Conservation (phyloP, 2,797 vertebrate species). For the Nannoperca obscura region DNA sequence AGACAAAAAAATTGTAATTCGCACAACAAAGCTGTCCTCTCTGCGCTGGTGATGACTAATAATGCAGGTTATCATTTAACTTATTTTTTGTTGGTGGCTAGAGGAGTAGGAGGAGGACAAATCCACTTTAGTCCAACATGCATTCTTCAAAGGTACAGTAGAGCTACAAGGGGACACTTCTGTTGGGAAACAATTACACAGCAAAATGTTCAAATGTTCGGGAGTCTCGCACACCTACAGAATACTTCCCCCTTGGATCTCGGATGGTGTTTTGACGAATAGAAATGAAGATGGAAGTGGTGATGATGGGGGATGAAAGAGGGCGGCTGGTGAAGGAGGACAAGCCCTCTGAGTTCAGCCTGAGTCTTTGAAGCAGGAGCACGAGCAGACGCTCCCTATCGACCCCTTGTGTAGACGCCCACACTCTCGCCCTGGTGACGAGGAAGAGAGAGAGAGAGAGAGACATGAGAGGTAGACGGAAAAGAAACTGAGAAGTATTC, state of each 20-base stretch:
- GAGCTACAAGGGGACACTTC: slow-evolving; percentile 18
- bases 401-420: slow-evolving; percentile 31
- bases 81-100: not conserved
- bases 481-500: not conserved
- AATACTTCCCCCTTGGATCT: not conserved
- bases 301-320: slow-evolving; percentile 16
- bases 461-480: not conserved
- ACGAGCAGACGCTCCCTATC: not conserved
- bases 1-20: slow-evolving; percentile 4
- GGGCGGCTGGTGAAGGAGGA: slow-evolving; percentile 13
- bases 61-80: not conserved
- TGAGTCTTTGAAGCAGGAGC: slow-evolving; percentile 49
- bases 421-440: slow-evolving; percentile 32
- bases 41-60: not conserved
- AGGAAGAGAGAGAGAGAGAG: not conserved
- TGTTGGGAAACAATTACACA: slow-evolving; percentile 4
- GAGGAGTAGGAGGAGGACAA: slow-evolving; percentile 16
- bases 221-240: not conserved
- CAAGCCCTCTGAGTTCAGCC: slow-evolving; percentile 40
- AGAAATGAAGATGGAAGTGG: slow-evolving; percentile 11
- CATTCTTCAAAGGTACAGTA: slow-evolving; percentile 24
- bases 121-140: slow-evolving; percentile 24
- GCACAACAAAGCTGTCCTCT: slow-evolving; percentile 9
- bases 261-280: slow-evolving; percentile 7
- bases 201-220: slow-evolving; percentile 21